Evolutionary conservation across 2,113 vertebrate genomes (phyloP), one percentile per base, ranked within the genome.

Genomic region (Elanoides forficatus): DNA sequence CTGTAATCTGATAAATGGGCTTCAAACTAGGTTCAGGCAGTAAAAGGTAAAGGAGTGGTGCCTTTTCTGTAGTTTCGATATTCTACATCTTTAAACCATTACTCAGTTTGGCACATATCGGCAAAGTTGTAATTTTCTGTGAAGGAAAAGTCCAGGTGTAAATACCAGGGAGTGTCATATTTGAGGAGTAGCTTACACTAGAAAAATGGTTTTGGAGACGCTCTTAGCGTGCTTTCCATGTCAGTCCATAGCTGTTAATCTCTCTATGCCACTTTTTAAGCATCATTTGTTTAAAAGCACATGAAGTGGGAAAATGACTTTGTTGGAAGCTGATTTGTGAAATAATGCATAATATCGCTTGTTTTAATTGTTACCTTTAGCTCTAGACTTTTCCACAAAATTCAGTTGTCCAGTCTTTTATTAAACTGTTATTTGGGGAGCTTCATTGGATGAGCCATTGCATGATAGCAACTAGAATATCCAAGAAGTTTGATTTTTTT

Each of bases 321-420:
- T 80, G 17, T 27, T 82, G 43, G 62, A 65, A 79, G 40, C 34
- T 23, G 23, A 27, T 36, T 52, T 66, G 27, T 95, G 62, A 81
- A 82, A 16, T 38, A 80, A 60, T 19, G 18, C 15, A 15, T 42
- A 53, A 11, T 50, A 75, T 25, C 4, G 0, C 20, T 91, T 86
- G 20, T 48, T 92, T 93, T 80, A 65, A n/a, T 25, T 38, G 7
- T 56, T 62, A 8, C 70, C 38, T 86, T 48, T 73, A 87, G 29
- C 18, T 92, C 18, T 40, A 82, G 82, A 52, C 59, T 95, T 86
- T 96, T 92, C 81, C 65, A 91, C 40, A 68, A 63, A 86, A 36
- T 32, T 92, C 53, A 50, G 38, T 96, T 95, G 68, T 81, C 55
- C 75, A 71, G 62, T 95, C 88, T 86, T 95, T 81, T 95, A 93